A percentile compares a stretch with the other conserved stretches of the same genome.
These are phyloP conservation scores for Forbesichthys papilliferus DNA, from an alignment of 2,113 vertebrate genomes.

Conservation along the genomic window DNA sequence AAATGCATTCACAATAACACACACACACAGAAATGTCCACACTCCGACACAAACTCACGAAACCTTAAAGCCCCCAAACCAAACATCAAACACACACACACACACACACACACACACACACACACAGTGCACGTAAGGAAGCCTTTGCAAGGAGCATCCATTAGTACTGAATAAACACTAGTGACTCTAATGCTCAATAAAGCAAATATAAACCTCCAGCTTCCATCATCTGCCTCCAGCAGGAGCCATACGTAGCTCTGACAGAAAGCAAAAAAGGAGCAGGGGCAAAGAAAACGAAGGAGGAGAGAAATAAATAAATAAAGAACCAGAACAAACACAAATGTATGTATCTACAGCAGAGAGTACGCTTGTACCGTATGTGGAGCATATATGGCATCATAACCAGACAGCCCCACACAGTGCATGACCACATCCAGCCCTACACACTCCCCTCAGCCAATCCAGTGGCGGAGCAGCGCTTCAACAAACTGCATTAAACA, in stretches of 20 bases:
- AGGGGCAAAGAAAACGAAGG: background rate
- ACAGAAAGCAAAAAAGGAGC: conserved; percentile 21
- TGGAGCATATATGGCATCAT: background rate
- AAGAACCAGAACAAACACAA: conserved; percentile 6
- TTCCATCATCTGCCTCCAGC: conserved; percentile 66
- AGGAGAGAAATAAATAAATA: background rate
- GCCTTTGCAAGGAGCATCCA: conserved; percentile 57
- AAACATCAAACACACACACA: background rate
- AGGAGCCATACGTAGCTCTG: conserved; percentile 48
- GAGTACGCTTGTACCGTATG: background rate
- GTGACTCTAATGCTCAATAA: conserved; percentile 69
- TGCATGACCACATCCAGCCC: background rate
- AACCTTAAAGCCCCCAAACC: background rate
- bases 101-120: background rate
- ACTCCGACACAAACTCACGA: background rate
- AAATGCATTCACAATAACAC: background rate
- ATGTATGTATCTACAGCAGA: conserved; percentile 6
- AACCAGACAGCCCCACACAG: background rate
- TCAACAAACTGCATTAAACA: conserved; percentile 27
- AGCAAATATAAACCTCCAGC: conserved; percentile 67
- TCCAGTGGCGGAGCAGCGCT: background rate
- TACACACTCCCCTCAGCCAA: conserved; percentile 1
- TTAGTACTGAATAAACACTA: conserved; percentile 60
- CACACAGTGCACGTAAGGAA: conserved; percentile 3
- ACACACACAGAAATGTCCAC: background rate